A percentile compares a stretch with the other conserved stretches of the same genome.
Conservation (phyloP, 35 echinoderm and acorn worm genomes). For the Heliocidaris erythrogramma region DNA sequence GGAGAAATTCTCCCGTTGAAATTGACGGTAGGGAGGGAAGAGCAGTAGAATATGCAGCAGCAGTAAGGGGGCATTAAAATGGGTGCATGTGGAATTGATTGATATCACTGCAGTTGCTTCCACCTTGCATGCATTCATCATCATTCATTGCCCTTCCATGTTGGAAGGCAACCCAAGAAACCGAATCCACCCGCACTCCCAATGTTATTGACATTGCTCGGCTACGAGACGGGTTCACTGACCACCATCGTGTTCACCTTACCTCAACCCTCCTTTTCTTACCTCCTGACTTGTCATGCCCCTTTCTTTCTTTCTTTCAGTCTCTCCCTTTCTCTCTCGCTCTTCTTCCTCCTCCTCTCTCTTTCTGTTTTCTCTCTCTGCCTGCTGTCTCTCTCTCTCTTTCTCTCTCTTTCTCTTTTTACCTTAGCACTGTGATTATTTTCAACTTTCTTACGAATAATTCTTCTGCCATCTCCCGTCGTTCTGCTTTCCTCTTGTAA, state of each 20-base stretch:
- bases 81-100: conserved; percentile 9
- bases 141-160: conserved; percentile 8
- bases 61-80: conserved; percentile 8
- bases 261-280: background rate
- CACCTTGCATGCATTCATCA: background rate
- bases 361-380: background rate
- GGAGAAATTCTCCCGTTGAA: background rate
- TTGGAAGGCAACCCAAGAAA: background rate
- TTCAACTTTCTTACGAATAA: background rate
- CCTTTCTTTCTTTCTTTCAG: background rate
- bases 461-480: background rate
- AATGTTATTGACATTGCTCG: conserved; percentile 16
- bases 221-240: background rate
- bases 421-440: background rate
- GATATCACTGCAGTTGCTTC: background rate
- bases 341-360: background rate
- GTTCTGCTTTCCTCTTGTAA: background rate
- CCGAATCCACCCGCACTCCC: conserved; percentile 12
- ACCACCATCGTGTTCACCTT: background rate
- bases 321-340: background rate
- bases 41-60: background rate
- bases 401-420: conserved; percentile 2
- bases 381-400: background rate
- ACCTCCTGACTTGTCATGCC: background rate
- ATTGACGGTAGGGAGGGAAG: background rate